Base-by-base conservation (phyloP, 2,888 invertebrate genomes). In the Bugula neritina region DNA sequence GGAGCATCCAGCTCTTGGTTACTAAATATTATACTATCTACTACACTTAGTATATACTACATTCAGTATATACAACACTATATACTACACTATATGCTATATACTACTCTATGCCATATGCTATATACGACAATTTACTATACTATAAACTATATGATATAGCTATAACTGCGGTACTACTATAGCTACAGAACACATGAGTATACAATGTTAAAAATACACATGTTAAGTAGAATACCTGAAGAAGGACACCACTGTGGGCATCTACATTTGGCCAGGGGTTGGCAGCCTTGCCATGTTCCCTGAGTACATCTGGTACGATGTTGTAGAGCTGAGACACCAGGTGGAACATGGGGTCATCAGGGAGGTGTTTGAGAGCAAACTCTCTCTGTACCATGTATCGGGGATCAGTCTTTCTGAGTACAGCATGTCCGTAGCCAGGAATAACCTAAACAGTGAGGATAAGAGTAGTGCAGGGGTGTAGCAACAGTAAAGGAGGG, bases 231-330 rank as follows among this genome's bases (percentile, higher is more conserved):
- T 57, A 17, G 23, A 13, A 79, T 84, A 92, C 92, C 90, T 92
- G 92, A 78, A 94, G 87, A 71, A 94, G 88, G 70, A 93, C 94
- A 77, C 96, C 96, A 76, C 94, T 94, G 87, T 96, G 95, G 29
- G 96, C 94, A 86, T 97, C 96, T 78, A 97, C 96, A 84, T 97
- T 96, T 77, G 96, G 96, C 95, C 95, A 97, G 75, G 96, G 96
- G 89, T 96, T 96, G 89, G 94, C 93, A 74, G 94, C 94, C 86
- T 96, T 96, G 81, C 95, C 96, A 77, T 92, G 91, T 85, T 94
- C 93, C 78, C 91, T 88, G 63, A 96, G 90, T 81, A 96, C 90
- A 77, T 92, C 92, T 0, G 96, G 96, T 69, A 94, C 94, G 71
- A 95, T 89, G 85, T 94, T 93, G 89, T 93, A 96, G 5, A 95